These are phyloP conservation scores for Microcebus jonahi DNA, from an alignment of 2,113 vertebrate species.

Conservation along the genomic window DNA sequence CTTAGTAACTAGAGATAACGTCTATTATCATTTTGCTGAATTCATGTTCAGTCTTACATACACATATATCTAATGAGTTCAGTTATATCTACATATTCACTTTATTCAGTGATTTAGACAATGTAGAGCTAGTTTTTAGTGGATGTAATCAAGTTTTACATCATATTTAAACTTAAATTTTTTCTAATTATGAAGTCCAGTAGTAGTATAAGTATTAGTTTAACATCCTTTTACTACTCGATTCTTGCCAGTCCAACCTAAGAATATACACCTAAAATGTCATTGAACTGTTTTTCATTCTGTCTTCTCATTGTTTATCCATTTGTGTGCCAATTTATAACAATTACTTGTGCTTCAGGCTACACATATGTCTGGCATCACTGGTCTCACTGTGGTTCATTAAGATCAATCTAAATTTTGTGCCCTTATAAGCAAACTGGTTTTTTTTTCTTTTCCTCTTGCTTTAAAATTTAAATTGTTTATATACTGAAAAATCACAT, in stretches of 20 bases:
- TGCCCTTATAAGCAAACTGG: neutral
- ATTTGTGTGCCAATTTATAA: neutral
- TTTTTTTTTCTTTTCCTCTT: neutral
- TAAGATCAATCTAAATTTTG: neutral
- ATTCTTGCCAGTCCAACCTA: neutral
- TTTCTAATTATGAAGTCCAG: neutral
- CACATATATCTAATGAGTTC: neutral
- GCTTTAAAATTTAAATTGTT: neutral
- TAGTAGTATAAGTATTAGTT: neutral
- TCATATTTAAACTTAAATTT: neutral
- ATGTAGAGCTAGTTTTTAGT: neutral
- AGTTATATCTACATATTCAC: neutral
- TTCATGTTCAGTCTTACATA: neutral
- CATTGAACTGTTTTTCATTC: neutral
- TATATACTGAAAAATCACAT: slow-evolving; percentile 30
- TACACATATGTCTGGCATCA: neutral
- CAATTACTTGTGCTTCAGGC: neutral
- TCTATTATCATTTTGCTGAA: slow-evolving; percentile 31
- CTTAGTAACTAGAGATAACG: neutral
- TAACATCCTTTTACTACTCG: neutral
- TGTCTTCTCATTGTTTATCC: neutral
- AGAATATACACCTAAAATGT: neutral
- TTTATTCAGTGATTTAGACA: slow-evolving; percentile 1
- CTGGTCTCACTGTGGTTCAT: neutral
- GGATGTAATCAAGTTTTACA: neutral